Evolutionary conservation across 1,140 invertebrate species (phyloP).

Genomic region (Drosophila dunni): DNA sequence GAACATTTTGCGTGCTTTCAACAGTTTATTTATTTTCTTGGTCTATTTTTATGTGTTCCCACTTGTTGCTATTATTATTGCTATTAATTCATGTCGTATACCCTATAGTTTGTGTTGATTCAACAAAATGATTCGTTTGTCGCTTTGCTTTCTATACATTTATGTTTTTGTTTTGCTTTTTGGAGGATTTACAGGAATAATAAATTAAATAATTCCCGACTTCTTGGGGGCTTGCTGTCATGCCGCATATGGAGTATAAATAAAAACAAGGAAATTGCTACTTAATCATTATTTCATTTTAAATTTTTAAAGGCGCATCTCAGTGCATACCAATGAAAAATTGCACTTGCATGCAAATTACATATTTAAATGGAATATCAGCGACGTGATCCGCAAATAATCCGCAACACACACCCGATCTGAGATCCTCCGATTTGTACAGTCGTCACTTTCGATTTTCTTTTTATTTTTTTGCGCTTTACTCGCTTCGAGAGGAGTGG

Average conservation of each 20-base stretch:
- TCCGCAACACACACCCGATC: constrained; percentile 14
- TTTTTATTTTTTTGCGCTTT: constrained; percentile 3
- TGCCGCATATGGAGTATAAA: constrained; percentile 11
- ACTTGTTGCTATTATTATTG: constrained; percentile 31
- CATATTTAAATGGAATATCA: constrained; percentile 56
- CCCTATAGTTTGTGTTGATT: constrained; percentile 8
- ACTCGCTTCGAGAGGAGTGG: constrained; percentile 16
- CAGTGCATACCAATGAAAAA: constrained; percentile 56
- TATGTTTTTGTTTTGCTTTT: background rate
- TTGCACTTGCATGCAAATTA: constrained; percentile 67
- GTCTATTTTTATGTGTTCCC: constrained; percentile 16
- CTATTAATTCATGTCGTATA: constrained; percentile 25
- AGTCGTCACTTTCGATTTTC: constrained; percentile 49
- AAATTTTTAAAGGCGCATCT: constrained; percentile 4
- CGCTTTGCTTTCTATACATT: constrained; percentile 1
- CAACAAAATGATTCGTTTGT: constrained; percentile 28
- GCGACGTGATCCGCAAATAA: constrained; percentile 45
- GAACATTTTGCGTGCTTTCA: constrained; percentile 30
- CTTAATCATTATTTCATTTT: background rate
- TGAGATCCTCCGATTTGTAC: constrained; percentile 26
- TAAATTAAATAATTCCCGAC: constrained; percentile 25
- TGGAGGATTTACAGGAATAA: constrained; percentile 8
- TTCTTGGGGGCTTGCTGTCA: constrained; percentile 1
- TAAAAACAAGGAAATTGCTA: constrained; percentile 36
- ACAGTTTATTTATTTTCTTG: constrained; percentile 30